These are phyloP conservation scores for Zoanthus sansibaricus DNA, from an alignment of 92 coral and sea anemone genomes.

Conservation along the genomic window DNA sequence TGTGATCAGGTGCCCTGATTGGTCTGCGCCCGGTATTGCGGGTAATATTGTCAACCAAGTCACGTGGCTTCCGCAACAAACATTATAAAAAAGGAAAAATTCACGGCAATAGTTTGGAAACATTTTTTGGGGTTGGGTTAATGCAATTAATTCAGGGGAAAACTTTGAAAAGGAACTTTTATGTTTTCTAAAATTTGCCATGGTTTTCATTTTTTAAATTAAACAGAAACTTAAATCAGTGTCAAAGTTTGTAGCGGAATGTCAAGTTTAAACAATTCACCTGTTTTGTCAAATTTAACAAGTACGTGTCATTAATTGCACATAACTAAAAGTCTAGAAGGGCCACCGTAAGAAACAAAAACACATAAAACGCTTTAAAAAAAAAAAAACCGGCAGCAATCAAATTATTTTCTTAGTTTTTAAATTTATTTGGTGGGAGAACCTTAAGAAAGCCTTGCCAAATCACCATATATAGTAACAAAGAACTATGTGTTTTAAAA, in stretches of 20 bases:
- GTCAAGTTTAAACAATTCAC: background rate
- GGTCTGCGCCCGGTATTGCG: slow-evolving; percentile 23
- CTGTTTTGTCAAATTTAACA: background rate
- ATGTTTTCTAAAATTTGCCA: background rate
- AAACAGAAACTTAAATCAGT: background rate
- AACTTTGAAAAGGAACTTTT: background rate
- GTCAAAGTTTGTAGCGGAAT: background rate
- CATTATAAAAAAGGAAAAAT: background rate
- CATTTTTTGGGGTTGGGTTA: no score
- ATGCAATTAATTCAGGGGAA: no score
- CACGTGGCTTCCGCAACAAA: slow-evolving; percentile 5
- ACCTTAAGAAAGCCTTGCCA: no score
- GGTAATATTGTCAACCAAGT: slow-evolving; percentile 16
- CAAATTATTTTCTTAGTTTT: no score
- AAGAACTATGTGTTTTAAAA: no score
- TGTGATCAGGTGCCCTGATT: slow-evolving; percentile 22
- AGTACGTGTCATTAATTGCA: background rate
- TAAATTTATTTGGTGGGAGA: no score
- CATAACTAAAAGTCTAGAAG: background rate
- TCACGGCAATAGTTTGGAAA: no score
- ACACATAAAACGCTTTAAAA: no score
- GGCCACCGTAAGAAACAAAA: background rate
- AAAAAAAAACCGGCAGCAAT: no score
- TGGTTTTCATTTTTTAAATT: background rate
- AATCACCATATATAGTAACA: no score